Evolutionary conservation across 2,888 invertebrate species (phyloP), one percentile per base, ranked within the genome.

Genomic region (Epinotia bilunana): DNA sequence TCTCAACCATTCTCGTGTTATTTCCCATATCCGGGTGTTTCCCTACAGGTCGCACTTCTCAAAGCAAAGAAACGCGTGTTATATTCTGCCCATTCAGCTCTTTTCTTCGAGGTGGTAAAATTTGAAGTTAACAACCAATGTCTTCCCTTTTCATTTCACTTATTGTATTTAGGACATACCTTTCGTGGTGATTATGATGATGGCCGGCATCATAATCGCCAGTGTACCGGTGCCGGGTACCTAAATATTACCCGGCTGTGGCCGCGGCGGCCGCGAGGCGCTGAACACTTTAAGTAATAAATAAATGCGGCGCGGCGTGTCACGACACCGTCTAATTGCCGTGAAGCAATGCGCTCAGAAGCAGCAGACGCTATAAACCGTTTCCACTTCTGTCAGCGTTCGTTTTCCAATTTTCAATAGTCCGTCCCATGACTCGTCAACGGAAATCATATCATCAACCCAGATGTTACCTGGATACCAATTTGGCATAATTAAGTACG

Each of bases 281-380:
- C n/a, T 7, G n/a, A 53, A 53, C n/a, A 53, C 53, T 5, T 49
- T n/a, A 6, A 53, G 16, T 16, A 53, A 53, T 6, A 53, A 53
- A 53, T 6, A 53, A 53, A 53, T 53, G 53, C 53, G 53, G 16
- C 53, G 53, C 53, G 53, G 16, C 53, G 53, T 53, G 53, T 53
- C 53, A 53, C 53, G 53, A 53, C 53, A 53, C n/a, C 13, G n/a
- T n/a, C 53, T n/a, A n/a, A n/a, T 53, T 53, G n/a, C 53, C 53
- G n/a, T n/a, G 53, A 49, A 6, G 49, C 49, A 49, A 49, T 16
- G 16, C 49, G 49, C 49, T 16, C 49, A 16, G 16, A 16, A 16
- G 49, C 49, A 16, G 16, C 16, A 49, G 49, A 16, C 16, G 46
- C 12, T 46, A 33, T 33, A 39, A 1, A 16, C 49, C 3, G 53